phyloP scores from a whole-genome alignment of 1,140 invertebrate genomes.

The Cotesia typhae region DNA sequence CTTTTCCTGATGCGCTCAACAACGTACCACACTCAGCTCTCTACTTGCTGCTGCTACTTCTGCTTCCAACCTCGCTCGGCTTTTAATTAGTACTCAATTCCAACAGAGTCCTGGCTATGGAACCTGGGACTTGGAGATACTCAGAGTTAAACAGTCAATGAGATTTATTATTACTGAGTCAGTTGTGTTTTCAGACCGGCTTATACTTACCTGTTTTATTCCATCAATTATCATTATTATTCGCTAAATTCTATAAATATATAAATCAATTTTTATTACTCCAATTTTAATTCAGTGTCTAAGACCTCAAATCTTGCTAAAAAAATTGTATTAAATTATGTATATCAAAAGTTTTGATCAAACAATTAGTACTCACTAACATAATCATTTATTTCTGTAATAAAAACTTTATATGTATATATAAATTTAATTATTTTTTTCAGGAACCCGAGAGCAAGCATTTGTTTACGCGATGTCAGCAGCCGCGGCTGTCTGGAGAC shows the following conservation, averaged over 20 bases:
- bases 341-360: neutral
- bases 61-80: constrained; percentile 14
- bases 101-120: neutral
- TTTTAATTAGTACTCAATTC: constrained; percentile 31
- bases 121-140: no score
- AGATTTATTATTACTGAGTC: neutral
- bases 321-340: no score
- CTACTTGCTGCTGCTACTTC: neutral
- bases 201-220: neutral
- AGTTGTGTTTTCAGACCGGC: neutral
- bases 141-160: neutral
- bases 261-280: no score
- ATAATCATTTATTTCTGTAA: no score
- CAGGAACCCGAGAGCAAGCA: constrained; percentile 81
- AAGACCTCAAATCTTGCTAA: no score
- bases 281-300: no score
- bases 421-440: neutral
- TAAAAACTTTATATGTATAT: neutral
- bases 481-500: constrained; percentile 75
- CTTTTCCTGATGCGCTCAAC: constrained; percentile 23
- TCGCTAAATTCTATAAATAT: neutral
- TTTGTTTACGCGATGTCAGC: constrained; percentile 80
- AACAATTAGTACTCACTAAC: no score
- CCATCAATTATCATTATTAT: constrained; percentile 3
- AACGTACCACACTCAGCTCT: constrained; percentile 12